Percentiles rank a stretch among this genome's conserved stretches.
Evolutionary conservation across 2,113 vertebrate genomes (phyloP).

Genomic region (Eretmochelys imbricata): DNA sequence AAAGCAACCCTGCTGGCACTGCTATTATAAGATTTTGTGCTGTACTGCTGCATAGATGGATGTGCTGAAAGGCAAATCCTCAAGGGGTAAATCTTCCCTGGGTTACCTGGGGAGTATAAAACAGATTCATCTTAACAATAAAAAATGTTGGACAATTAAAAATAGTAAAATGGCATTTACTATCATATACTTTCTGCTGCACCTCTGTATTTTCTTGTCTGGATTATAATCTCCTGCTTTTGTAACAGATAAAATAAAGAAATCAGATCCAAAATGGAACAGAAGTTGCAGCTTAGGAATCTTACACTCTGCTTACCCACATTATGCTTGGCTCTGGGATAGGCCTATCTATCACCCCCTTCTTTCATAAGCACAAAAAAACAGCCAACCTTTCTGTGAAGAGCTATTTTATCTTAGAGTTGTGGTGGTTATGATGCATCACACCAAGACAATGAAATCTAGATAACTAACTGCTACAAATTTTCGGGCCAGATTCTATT

Average conservation of each 20-base stretch:
- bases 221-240: not conserved
- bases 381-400: not conserved
- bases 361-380: not conserved
- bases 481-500: too few species aligned
- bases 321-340: not conserved
- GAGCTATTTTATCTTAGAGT: too few species aligned
- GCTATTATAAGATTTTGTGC: not conserved
- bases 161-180: not conserved
- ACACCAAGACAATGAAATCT: too few species aligned
- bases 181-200: not conserved
- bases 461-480: too few species aligned
- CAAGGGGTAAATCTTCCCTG: not conserved
- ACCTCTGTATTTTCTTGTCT: not conserved
- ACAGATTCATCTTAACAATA: not conserved
- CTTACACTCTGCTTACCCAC: not conserved
- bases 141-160: not conserved
- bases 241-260: not conserved
- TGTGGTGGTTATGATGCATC: too few species aligned
- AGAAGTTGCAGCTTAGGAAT: not conserved
- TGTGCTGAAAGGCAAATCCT: not conserved
- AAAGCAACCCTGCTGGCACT: not conserved
- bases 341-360: not conserved
- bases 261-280: rapidly evolving
- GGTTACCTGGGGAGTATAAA: not conserved
- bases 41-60: not conserved